phyloP scores from a whole-genome alignment of 2,797 vertebrate species.

The Salmo trutta region DNA sequence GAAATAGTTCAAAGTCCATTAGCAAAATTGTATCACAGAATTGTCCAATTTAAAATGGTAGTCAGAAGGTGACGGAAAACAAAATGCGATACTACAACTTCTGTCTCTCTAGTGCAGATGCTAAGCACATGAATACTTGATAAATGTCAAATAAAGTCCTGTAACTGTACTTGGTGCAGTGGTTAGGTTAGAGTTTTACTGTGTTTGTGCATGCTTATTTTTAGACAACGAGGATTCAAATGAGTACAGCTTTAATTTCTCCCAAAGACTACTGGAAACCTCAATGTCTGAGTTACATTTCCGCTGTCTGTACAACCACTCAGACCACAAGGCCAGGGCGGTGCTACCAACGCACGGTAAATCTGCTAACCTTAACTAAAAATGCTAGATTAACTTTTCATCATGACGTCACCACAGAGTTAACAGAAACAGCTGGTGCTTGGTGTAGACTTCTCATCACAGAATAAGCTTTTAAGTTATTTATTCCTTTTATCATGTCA shows the following conservation, averaged over 20 bases:
- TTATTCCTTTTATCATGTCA: conserved; percentile 8
- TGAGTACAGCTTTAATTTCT: conserved; percentile 44
- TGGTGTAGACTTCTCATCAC: conserved; percentile 22
- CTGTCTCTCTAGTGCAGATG: neutral
- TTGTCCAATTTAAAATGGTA: neutral
- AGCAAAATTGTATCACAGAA: neutral
- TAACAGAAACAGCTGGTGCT: conserved; percentile 45
- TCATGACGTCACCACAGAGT: conserved; percentile 41
- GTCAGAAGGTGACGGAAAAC: neutral
- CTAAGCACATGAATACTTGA: neutral
- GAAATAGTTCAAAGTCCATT: neutral
- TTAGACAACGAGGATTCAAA: conserved; percentile 31
- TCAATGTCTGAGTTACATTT: conserved; percentile 48
- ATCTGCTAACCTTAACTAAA: conserved; percentile 45
- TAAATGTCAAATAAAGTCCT: neutral
- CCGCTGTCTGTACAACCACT: conserved; percentile 34
- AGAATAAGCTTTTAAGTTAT: conserved; percentile 16
- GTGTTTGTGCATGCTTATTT: conserved; percentile 33
- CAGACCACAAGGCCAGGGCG: conserved; percentile 59
- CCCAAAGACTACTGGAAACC: conserved; percentile 45
- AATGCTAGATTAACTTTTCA: conserved; percentile 1
- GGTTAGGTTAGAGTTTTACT: conserved; percentile 5
- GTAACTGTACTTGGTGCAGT: neutral
- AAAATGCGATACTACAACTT: neutral
- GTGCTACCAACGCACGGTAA: conserved; percentile 31